Conservation (phyloP, 2,888 invertebrate species). For the Caprella mutica region DNA sequence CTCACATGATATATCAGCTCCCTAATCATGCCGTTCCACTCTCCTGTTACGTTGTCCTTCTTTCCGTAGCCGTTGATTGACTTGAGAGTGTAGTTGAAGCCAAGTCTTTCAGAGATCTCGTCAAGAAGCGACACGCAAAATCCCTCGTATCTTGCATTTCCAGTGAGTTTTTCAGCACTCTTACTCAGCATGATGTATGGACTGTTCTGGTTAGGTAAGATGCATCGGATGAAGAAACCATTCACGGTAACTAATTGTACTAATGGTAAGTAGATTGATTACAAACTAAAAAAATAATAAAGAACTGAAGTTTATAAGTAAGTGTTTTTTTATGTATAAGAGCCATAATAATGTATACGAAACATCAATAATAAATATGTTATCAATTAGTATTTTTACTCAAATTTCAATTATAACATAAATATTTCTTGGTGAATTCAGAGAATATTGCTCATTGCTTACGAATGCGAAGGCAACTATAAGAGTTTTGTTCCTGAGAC, state of each 20-base stretch:
- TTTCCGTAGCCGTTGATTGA: conserved; percentile 38
- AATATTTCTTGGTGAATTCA: no score
- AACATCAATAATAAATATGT: no score
- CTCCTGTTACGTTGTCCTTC: conserved; percentile 28
- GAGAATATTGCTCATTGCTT: no score
- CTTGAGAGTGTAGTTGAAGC: conserved; percentile 43
- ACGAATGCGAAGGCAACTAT: conserved; percentile 85
- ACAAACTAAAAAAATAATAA: neutral
- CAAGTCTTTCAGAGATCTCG: conserved; percentile 41
- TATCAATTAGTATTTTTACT: no score
- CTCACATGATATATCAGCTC: conserved; percentile 35
- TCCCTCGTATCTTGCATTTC: conserved; percentile 41
- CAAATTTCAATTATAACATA: no score
- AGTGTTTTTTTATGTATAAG: no score
- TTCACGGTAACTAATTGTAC: no score
- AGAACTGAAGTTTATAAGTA: no score
- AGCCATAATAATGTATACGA: no score
- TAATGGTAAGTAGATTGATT: neutral
- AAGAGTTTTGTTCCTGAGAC: conserved; percentile 71
- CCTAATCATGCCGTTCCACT: conserved; percentile 37
- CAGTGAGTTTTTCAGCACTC: conserved; percentile 44
- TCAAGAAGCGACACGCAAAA: conserved; percentile 45
- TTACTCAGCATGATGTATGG: conserved; percentile 81
- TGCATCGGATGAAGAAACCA: no score
- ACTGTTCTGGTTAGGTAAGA: conserved; percentile 68